Base-by-base conservation (phyloP, 1,140 invertebrate genomes). In the Homalodisca vitripennis region DNA sequence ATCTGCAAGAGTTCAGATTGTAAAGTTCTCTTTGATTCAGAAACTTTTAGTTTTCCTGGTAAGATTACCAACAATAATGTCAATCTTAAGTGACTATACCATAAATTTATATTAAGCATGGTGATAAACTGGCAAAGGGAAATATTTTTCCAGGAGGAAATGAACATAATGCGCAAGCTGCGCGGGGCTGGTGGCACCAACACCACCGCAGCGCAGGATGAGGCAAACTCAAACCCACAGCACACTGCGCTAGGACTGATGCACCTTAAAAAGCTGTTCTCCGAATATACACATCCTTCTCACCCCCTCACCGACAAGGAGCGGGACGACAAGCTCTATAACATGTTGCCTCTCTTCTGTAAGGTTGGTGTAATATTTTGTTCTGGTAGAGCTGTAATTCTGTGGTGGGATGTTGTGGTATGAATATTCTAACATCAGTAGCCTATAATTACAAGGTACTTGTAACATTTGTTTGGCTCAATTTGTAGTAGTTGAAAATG, bases 301-400 rank as follows among this genome's bases (percentile, higher is more conserved):
- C 90, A 93, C 74, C 85, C 89, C 10, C 82, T 95, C 0, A 87
- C 86, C 32, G 92, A 95, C 69, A 82, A 86, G 66, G 93, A 98
- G 80, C 88, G 91, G 71, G 94, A 98, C 81, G 92, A 93, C 76
- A 97, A 97, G 81, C 84, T 99, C 0, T 98, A 98, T 80, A 97
- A 96, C 80, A 98, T 99, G 94, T 84, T 99, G 74, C 97, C 97
- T 48, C 83, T 99, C 12, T 99, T 99, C 82, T 97, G 94, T 82
- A 98, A 98, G 87, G 96, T 98, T 85, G 82, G 73, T 76, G 60
- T n/a, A n/a, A n/a, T n/a, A n/a, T n/a, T n/a, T n/a, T n/a, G n/a
- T n/a, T n/a, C n/a, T n/a, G n/a, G n/a, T n/a, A n/a, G n/a, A n/a
- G n/a, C n/a, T n/a, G n/a, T n/a, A n/a, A n/a, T n/a, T n/a, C n/a